These are phyloP conservation scores for Melanaphis sacchari DNA, from an alignment of 1,140 invertebrate genomes.

Conservation along the genomic window DNA sequence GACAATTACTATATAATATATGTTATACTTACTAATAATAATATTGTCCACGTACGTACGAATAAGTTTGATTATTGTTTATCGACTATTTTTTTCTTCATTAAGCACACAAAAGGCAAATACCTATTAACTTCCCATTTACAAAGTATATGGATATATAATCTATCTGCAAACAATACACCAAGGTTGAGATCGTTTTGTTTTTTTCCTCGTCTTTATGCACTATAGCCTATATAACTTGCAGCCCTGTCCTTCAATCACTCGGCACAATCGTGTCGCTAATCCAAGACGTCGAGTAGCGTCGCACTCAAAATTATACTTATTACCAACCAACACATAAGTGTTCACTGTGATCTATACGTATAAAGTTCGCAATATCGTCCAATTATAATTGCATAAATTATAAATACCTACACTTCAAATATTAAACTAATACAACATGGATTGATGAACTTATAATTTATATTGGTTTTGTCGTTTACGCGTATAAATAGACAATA, in stretches of 20 bases:
- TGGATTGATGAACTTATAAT: background rate
- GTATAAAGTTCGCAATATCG: background rate
- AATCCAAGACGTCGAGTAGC: background rate
- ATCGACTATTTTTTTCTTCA: slow-evolving; percentile 10
- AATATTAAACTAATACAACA: background rate
- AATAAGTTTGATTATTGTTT: background rate
- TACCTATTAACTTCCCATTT: background rate
- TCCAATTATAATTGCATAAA: no score
- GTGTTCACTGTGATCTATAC: background rate
- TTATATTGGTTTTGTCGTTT: background rate
- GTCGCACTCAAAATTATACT: background rate
- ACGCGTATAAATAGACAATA: background rate
- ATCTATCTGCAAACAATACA: background rate
- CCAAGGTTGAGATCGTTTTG: slow-evolving; percentile 11
- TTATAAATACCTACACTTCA: background rate
- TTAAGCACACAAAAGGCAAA: background rate
- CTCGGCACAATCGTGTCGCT: background rate
- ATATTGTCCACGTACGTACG: background rate
- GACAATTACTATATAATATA: background rate
- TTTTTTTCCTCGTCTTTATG: slow-evolving; percentile 39
- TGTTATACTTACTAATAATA: background rate
- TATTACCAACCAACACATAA: background rate
- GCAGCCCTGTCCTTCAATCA: slow-evolving; percentile 30
- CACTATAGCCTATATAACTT: slow-evolving; percentile 28
- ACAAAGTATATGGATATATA: background rate